These are phyloP conservation scores for Heliothis peltigera DNA, from an alignment of 2,888 invertebrate species.

Conservation along the genomic window DNA sequence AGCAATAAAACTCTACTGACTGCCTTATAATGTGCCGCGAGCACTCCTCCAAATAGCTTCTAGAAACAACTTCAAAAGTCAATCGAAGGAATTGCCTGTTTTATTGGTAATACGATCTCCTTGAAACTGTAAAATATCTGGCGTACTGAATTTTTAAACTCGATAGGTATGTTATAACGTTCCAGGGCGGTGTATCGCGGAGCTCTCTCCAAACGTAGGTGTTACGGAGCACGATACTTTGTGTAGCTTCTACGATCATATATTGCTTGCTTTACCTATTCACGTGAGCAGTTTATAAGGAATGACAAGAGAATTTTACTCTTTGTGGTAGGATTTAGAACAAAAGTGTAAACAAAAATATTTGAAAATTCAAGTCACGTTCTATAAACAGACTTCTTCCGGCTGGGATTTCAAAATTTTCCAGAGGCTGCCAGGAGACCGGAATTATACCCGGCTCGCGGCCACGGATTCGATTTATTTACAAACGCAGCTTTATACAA, in stretches of 20 bases:
- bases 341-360: too few species aligned
- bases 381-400: too few species aligned
- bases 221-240: constrained; percentile 15
- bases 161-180: constrained; percentile 33
- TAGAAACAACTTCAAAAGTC: constrained; percentile 38
- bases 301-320: background rate
- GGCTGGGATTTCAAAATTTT: too few species aligned
- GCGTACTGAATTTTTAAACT: constrained; percentile 39
- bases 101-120: constrained; percentile 38
- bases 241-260: background rate
- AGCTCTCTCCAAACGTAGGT: constrained; percentile 16
- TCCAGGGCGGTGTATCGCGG: constrained; percentile 9
- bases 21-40: constrained; percentile 13
- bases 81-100: constrained; percentile 38
- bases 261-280: constrained; percentile 11
- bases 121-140: constrained; percentile 28
- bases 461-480: too few species aligned
- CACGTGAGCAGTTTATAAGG: background rate
- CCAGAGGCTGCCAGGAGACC: too few species aligned
- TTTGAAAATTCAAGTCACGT: too few species aligned
- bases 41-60: constrained; percentile 18
- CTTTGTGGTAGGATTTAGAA: too few species aligned
- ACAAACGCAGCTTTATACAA: too few species aligned
- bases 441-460: too few species aligned
- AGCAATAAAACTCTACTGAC: constrained; percentile 25